Evolutionary conservation across 2,797 vertebrate genomes (phyloP), one percentile per base, ranked within the genome.

Genomic region (Benthosema pterotum): DNA sequence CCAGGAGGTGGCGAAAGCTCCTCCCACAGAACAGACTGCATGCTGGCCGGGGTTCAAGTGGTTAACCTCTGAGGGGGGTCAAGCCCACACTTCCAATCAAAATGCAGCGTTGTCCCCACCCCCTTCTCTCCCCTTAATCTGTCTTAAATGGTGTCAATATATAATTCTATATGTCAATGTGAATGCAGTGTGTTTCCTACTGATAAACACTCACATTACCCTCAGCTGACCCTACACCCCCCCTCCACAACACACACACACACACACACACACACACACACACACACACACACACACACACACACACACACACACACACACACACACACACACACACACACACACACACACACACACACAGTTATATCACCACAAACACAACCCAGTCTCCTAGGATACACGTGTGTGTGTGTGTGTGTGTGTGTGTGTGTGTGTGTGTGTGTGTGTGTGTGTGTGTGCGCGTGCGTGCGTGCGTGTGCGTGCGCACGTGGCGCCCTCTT

Each of bases 161-260:
- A 83, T 84, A 68, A 85, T 90, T 89, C 87, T 65, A 78, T 75
- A 89, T 85, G 87, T 89, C 87, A 91, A 88, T 84, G 85, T 58
- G 71, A 74, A 84, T 88, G 84, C 78, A 63, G 71, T 73, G 78
- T 74, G 74, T 69, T 72, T 64, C 64, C 79, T 72, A 56, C 80
- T 8, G 74, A 87, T 87, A 89, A 88, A 89, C 82, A 81, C 62
- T 56, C 65, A 70, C 78, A 84, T 91, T 90, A 86, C 80, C 86
- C 79, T 75, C 19, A 56, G 50, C 57, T 77, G 84, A n/a, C n/a
- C n/a, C n/a, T n/a, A n/a, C n/a, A n/a, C n/a, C n/a, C n/a, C n/a
- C n/a, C n/a, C n/a, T n/a, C n/a, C n/a, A n/a, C n/a, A n/a, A n/a
- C 22, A 22, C 32, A 9, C 32, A 11, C 7, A 63, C 14, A 51